Evolutionary conservation across 2,888 invertebrate genomes (phyloP), one percentile per base, ranked within the genome.

Genomic region (Hypena proboscidalis): DNA sequence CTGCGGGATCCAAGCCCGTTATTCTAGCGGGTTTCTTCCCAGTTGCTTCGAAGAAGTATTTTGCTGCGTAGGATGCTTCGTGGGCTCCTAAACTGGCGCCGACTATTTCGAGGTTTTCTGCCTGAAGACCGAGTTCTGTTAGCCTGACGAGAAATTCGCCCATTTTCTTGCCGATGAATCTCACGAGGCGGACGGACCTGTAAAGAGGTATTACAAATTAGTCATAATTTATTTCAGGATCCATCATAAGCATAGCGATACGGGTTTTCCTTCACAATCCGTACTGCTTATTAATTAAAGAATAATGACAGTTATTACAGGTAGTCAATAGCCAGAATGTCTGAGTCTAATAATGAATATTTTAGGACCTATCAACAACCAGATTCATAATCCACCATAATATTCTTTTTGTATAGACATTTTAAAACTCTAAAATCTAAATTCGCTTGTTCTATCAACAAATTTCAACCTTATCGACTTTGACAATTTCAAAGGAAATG

Each of bases 1-100:
- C 90, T 0, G 90, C 85, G 0, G 89, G 90, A 9, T 90, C 90
- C 2, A 90, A 41, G 0, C 86, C 90, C 0, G 88, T 88, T 4
- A 90, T 7, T 45, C 87, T 74, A 0, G 74, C 65, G 1, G 81
- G 77, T 46, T 87, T 88, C 36, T 67, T 73, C 0, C 90, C 89
- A 0, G 86, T 88, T 0, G 43, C 47, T 1, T 74, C 44, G 49
- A 74, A 82, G 77, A 80, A 88, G 61, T 80, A 73, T 59, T 83
- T 85, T 0, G 88, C 82, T 0, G 87, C 85, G 37, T 77, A 77
- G 0, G 76, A 56, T 0, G 66, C 69, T 2, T 84, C 74, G 36
- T 90, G 90, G 0, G 85, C 83, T 0, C 90, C 89, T 3, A 91
- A 64, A 42, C 90, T 88, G 1, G 76, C 48, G 1, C 90, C 90